phyloP scores from a whole-genome alignment of 2,113 vertebrate species.

The Apteryx mantelli region DNA sequence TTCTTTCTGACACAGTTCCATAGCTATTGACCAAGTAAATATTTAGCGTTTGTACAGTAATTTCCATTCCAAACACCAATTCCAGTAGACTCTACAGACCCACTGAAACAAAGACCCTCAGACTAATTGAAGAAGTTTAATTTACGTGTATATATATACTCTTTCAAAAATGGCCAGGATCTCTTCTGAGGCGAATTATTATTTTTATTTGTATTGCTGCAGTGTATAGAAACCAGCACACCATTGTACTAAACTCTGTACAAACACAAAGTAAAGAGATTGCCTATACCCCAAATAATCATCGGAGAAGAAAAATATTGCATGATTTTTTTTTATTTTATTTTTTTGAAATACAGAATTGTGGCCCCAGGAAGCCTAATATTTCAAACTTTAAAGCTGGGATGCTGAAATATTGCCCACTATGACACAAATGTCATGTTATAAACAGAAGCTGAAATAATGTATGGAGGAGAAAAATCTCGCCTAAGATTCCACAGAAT shows the following conservation, averaged over 20 bases:
- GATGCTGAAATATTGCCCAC: neutral
- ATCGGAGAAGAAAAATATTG: neutral
- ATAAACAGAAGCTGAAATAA: neutral
- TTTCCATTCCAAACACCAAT: neutral
- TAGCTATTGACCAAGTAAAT: neutral
- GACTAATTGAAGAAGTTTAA: neutral
- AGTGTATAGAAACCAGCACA: neutral
- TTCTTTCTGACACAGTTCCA: neutral
- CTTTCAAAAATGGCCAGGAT: neutral
- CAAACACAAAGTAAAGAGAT: neutral
- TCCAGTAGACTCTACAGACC: neutral
- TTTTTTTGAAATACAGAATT: neutral
- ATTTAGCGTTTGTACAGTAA: neutral
- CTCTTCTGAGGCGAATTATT: neutral
- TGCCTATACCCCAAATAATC: neutral
- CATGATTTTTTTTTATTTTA: neutral
- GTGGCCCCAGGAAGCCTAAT: neutral
- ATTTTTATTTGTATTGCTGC: neutral
- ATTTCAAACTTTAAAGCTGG: neutral
- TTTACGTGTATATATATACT: neutral
- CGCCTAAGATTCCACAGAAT: neutral
- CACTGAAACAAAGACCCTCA: fast-evolving
- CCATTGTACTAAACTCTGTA: neutral
- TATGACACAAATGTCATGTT: neutral
- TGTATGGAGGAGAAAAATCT: neutral